A percentile compares a stretch with the other conserved stretches of the same genome.
These are phyloP conservation scores for Phasianus colchicus DNA, from an alignment of 2,113 vertebrate genomes.

Conservation along the genomic window DNA sequence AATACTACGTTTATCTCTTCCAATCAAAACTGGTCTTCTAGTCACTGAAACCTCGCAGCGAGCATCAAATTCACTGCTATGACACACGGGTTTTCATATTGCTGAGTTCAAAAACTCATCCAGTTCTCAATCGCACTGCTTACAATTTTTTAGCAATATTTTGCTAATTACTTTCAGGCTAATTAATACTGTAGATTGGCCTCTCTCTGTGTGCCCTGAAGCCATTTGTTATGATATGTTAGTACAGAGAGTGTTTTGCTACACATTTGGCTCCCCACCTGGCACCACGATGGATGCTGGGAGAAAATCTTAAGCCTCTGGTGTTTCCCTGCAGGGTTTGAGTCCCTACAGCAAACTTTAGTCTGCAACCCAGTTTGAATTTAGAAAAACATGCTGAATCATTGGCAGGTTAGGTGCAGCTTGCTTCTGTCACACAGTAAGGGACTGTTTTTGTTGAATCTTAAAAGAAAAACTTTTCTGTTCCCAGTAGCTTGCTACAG, in stretches of 20 bases:
- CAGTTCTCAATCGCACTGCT: background rate
- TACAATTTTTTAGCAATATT: slow-evolving; percentile 27
- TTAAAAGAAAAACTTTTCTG: slow-evolving; percentile 44
- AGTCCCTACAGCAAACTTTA: background rate
- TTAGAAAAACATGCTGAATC: slow-evolving; percentile 43
- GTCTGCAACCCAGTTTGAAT: slow-evolving; percentile 24
- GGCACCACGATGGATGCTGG: background rate
- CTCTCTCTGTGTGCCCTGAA: slow-evolving; percentile 43
- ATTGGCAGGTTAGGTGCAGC: slow-evolving; percentile 26
- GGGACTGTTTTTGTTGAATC: slow-evolving; percentile 22
- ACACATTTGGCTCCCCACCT: slow-evolving; percentile 22
- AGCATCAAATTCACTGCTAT: background rate
- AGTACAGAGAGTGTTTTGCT: slow-evolving; percentile 20
- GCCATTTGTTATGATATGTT: slow-evolving; percentile 34
- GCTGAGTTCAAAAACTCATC: slow-evolving; percentile 12
- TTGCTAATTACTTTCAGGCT: slow-evolving; percentile 39
- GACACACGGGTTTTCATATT: background rate
- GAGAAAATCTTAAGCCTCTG: background rate
- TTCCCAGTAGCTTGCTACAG: slow-evolving; percentile 12
- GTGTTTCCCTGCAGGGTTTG: slow-evolving; percentile 32
- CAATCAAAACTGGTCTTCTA: background rate
- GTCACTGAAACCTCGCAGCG: background rate
- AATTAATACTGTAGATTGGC: slow-evolving; percentile 32
- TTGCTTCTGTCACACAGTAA: slow-evolving; percentile 49
- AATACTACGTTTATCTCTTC: background rate